Conservation (phyloP, 2,888 invertebrate genomes). For the Caradrina kadenii region DNA sequence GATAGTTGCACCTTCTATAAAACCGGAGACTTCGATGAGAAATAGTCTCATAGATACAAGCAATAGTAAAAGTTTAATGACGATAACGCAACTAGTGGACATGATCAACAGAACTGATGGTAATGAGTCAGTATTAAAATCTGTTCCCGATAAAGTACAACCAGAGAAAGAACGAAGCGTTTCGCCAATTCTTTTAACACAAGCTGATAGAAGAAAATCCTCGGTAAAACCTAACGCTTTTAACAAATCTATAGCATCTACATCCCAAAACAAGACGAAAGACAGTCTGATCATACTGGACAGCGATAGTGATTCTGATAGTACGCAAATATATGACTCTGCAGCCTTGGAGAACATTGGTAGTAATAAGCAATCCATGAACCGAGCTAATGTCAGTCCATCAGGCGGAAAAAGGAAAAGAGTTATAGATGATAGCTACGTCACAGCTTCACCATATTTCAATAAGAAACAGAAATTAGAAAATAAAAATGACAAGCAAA, state of each 20-base stretch:
- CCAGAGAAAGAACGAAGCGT: slow-evolving; percentile 72
- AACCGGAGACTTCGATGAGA: slow-evolving; percentile 43
- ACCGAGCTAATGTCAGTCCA: slow-evolving; percentile 43
- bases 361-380: slow-evolving; percentile 34
- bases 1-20: slow-evolving; percentile 42
- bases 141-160: slow-evolving; percentile 21
- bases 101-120: slow-evolving; percentile 81
- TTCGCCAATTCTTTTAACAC: slow-evolving; percentile 82
- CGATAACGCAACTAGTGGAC: slow-evolving; percentile 86
- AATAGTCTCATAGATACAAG: slow-evolving; percentile 67
- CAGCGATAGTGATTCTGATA: slow-evolving; percentile 82
- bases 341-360: slow-evolving; percentile 42
- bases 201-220: slow-evolving; percentile 75
- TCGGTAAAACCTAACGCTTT: slow-evolving; percentile 41
- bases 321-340: slow-evolving; percentile 72
- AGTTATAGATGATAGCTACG: slow-evolving; percentile 68
- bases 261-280: slow-evolving; percentile 55
- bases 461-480: slow-evolving; percentile 80
- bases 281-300: slow-evolving; percentile 80
- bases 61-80: slow-evolving; percentile 81
- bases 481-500: slow-evolving; percentile 61
- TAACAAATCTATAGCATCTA: slow-evolving; percentile 42
- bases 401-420: slow-evolving; percentile 75
- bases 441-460: slow-evolving; percentile 81
- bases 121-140: slow-evolving; percentile 54